These are phyloP conservation scores for Stenolophus ochropezus DNA, from an alignment of 2,888 invertebrate species.

Conservation along the genomic window DNA sequence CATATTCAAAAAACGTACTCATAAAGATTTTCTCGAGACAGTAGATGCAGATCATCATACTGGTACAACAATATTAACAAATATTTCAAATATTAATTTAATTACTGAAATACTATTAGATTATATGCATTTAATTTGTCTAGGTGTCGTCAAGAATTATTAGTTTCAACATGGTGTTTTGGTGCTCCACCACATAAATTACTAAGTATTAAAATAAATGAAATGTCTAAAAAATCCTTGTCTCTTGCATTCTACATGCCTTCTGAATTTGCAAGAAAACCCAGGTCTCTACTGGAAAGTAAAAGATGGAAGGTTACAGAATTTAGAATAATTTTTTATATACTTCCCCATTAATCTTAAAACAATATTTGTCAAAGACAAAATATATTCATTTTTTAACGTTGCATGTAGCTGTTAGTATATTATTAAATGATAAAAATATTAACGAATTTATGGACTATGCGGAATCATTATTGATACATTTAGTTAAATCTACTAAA, in stretches of 20 bases:
- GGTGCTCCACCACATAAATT: constrained; percentile 27
- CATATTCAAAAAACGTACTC: constrained; percentile 50
- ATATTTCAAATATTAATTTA: constrained; percentile 64
- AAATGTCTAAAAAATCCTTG: not conserved
- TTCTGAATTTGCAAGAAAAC: constrained; percentile 9
- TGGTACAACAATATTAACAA: constrained; percentile 61
- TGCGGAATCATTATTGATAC: not conserved
- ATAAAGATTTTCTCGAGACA: constrained; percentile 57
- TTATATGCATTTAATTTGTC: constrained; percentile 61
- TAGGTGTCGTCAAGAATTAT: constrained; percentile 59
- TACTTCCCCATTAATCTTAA: not conserved
- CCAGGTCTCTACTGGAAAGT: constrained; percentile 3
- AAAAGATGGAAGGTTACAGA: constrained; percentile 3
- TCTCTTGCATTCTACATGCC: not conserved
- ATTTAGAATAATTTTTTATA: not conserved
- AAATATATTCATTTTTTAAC: not conserved
- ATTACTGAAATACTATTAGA: constrained; percentile 63
- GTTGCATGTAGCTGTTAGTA: not conserved
- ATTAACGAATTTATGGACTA: not conserved
- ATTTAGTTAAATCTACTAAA: not conserved
- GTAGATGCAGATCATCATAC: constrained; percentile 62
- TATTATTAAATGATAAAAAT: not conserved
- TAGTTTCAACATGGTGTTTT: constrained; percentile 47
- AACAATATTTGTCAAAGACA: not conserved
- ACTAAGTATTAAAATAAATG: not conserved